These are phyloP conservation scores for Homarus americanus DNA, from an alignment of 1,140 invertebrate genomes.

Conservation along the genomic window DNA sequence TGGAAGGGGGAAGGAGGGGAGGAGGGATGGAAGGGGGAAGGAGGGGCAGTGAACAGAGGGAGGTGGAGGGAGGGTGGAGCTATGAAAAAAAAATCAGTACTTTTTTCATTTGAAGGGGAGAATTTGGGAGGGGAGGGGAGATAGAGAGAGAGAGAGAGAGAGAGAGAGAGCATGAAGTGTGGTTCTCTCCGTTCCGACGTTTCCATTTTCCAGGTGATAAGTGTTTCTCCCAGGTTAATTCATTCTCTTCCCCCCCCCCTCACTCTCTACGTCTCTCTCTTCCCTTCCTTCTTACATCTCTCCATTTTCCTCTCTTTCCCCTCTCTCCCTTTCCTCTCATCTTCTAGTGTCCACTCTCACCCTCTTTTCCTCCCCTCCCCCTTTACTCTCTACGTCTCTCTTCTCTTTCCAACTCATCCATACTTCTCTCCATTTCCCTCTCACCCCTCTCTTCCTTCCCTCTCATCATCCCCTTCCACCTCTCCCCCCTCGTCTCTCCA, in stretches of 20 bases:
- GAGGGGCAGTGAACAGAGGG: neutral
- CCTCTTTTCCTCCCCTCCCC: neutral
- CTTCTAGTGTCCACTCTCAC: no score
- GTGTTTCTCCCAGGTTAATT: slow-evolving; percentile 13
- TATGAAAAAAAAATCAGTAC: no score
- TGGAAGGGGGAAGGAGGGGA: neutral
- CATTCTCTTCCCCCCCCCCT: neutral
- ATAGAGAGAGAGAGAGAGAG: neutral
- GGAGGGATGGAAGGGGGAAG: no score
- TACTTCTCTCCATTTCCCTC: neutral
- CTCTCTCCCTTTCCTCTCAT: neutral
- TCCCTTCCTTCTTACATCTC: neutral
- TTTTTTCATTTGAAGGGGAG: neutral
- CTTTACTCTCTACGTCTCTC: neutral
- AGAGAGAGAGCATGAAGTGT: slow-evolving; percentile 19
- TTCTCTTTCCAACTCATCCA: neutral
- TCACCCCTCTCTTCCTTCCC: neutral
- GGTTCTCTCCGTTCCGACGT: neutral
- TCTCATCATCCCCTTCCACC: neutral
- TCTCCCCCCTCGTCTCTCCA: neutral
- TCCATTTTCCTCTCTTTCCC: neutral
- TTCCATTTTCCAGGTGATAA: slow-evolving; percentile 47
- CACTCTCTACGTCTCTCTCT: neutral
- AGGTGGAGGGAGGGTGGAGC: neutral
- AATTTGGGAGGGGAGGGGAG: neutral